Conservation (phyloP, 2,797 vertebrate species). For the Poecilia picta region DNA sequence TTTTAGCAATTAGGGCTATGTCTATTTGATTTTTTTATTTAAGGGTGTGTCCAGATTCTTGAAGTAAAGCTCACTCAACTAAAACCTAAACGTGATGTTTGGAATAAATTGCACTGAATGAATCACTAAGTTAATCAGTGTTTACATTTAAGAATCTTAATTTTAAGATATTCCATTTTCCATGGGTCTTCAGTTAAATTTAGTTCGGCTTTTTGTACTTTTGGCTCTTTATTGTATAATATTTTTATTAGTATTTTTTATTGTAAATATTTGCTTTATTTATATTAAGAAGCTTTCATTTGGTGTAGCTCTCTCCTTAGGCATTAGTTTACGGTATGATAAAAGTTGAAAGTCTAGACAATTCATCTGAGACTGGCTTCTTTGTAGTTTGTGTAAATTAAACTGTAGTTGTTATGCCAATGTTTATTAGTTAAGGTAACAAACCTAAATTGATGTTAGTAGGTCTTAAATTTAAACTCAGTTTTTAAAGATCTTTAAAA, state of each 20-base stretch:
- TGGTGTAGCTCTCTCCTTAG: background rate
- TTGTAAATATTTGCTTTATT: background rate
- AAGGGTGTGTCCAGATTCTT: background rate
- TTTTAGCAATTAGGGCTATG: background rate
- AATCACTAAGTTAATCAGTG: background rate
- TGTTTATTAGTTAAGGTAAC: background rate
- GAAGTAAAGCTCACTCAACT: background rate
- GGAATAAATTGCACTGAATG: background rate
- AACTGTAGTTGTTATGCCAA: background rate
- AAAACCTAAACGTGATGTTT: background rate
- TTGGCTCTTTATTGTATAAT: background rate
- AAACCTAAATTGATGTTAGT: background rate
- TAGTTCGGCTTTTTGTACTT: background rate
- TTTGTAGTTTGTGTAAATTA: background rate
- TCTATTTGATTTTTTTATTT: background rate
- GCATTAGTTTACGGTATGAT: background rate
- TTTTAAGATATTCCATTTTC: background rate
- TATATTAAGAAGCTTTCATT: background rate
- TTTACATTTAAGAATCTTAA: background rate
- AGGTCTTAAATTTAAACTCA: background rate
- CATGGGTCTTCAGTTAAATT: background rate
- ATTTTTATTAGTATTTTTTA: background rate
- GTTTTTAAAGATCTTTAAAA: background rate
- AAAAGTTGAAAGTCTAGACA: background rate
- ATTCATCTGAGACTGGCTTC: background rate